Conservation (phyloP, 2,797 vertebrate genomes). For the Cuniculus paca region DNA sequence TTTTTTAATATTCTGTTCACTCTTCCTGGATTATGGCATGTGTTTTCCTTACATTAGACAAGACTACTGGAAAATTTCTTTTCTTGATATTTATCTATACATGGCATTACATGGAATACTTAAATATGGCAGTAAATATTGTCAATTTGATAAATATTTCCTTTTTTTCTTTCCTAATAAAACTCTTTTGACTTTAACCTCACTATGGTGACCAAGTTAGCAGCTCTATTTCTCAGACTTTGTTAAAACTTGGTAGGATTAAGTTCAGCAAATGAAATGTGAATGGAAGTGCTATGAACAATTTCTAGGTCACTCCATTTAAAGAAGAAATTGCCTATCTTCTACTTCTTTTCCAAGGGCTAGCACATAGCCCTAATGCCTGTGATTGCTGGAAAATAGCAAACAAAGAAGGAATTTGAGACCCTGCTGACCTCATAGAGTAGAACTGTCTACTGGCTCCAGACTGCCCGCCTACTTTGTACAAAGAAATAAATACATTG, state of each 20-base stretch:
- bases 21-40: not conserved
- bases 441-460: not conserved
- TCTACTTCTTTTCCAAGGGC: not conserved
- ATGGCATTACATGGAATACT: not conserved
- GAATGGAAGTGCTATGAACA: not conserved
- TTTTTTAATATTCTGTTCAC: not conserved
- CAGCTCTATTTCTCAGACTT: constrained; percentile 50
- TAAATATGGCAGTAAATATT: not conserved
- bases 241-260: not conserved
- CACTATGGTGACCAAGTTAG: not conserved
- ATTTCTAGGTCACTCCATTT: not conserved
- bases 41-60: not conserved
- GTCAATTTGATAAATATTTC: not conserved
- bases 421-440: constrained; percentile 1
- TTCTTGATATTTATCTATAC: not conserved
- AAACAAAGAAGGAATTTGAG: constrained; percentile 62
- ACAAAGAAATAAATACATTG: constrained; percentile 49
- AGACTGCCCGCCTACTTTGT: not conserved
- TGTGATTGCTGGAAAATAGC: not conserved
- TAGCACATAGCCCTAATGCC: not conserved
- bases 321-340: not conserved
- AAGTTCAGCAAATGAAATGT: not conserved
- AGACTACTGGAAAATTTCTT: not conserved
- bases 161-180: not conserved
- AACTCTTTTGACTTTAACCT: constrained; percentile 2